These are phyloP conservation scores for Sebastes diploproa DNA, from an alignment of 2,797 vertebrate species.

Conservation along the genomic window DNA sequence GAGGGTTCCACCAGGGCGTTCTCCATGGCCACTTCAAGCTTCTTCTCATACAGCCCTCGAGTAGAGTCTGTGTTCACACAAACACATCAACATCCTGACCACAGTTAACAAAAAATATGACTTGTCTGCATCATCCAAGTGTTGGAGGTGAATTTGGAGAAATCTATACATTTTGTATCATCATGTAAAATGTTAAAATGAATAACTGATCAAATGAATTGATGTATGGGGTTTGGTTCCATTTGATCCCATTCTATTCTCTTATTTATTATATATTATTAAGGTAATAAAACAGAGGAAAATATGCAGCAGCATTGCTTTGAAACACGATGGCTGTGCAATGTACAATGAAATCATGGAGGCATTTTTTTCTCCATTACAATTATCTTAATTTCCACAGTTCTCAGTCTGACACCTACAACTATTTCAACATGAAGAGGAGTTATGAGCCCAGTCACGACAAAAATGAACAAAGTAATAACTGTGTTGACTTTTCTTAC, in stretches of 20 bases:
- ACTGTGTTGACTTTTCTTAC: slow-evolving; percentile 44
- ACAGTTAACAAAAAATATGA: neutral
- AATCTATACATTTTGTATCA: neutral
- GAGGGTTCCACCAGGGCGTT: slow-evolving; percentile 2
- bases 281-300: neutral
- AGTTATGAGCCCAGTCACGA: neutral
- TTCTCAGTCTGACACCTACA: neutral
- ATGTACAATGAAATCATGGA: neutral
- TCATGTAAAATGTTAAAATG: neutral
- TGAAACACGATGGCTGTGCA: neutral
- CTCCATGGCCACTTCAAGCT: slow-evolving; percentile 70
- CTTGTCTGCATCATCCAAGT: neutral
- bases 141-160: neutral
- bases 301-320: neutral
- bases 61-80: slow-evolving; percentile 65
- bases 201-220: neutral
- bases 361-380: neutral
- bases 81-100: neutral
- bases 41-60: slow-evolving; percentile 77
- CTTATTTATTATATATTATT: neutral
- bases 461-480: neutral
- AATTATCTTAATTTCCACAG: neutral
- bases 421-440: neutral
- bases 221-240: neutral
- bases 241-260: neutral